These are phyloP conservation scores for Tinea pellionella DNA, from an alignment of 2,888 invertebrate genomes.

Conservation along the genomic window DNA sequence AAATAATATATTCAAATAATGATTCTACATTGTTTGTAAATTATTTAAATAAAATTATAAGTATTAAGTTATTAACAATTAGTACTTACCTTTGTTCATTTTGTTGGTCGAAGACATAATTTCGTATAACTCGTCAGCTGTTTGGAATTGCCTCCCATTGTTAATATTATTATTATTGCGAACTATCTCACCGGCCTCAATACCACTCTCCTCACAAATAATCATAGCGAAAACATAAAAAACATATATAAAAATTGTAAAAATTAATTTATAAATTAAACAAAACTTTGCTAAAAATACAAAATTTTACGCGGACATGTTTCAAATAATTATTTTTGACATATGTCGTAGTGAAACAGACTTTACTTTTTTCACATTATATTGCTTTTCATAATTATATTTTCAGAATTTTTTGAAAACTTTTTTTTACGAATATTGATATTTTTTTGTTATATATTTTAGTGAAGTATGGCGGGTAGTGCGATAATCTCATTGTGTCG, in stretches of 20 bases:
- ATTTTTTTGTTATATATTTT: too few species aligned
- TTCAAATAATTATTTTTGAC: conserved; percentile 26
- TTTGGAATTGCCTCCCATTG: conserved; percentile 30
- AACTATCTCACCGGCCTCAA: not conserved
- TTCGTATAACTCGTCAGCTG: conserved; percentile 43
- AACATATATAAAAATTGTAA: not conserved
- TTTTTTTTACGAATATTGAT: too few species aligned
- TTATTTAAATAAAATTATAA: too few species aligned
- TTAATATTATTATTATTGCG: not conserved
- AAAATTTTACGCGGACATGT: conserved; percentile 39
- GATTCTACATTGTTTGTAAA: too few species aligned
- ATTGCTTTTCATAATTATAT: too few species aligned
- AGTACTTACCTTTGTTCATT: conserved; percentile 29
- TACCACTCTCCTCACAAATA: not conserved
- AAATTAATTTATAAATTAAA: not conserved
- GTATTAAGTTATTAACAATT: too few species aligned
- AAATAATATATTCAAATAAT: too few species aligned
- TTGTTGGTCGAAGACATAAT: conserved; percentile 37
- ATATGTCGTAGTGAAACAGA: conserved; percentile 20
- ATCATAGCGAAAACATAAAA: not conserved
- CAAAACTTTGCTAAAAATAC: conserved; percentile 35
- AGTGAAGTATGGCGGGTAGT: too few species aligned
- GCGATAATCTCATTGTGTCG: too few species aligned
- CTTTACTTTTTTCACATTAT: too few species aligned
- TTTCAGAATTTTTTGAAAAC: too few species aligned